These are phyloP conservation scores for Eristalis tenax DNA, from an alignment of 2,888 invertebrate genomes.

Conservation along the genomic window DNA sequence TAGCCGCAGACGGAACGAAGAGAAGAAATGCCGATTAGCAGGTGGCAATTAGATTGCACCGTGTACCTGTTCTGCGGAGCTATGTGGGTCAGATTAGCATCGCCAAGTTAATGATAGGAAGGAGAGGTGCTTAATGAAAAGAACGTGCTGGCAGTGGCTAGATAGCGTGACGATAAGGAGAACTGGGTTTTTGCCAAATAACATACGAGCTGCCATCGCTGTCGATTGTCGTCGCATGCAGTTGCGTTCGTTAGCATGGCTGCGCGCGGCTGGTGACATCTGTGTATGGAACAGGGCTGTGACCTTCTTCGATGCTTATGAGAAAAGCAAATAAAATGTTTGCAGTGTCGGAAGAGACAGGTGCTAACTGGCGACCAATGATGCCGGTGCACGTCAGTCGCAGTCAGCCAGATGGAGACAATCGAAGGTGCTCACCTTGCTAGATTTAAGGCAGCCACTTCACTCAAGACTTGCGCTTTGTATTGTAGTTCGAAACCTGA, in stretches of 20 bases:
- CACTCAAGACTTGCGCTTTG: too few species aligned
- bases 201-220: not conserved
- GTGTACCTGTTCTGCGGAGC: constrained; percentile 40
- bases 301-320: not conserved
- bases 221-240: not conserved
- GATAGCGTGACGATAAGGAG: constrained; percentile 60
- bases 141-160: constrained; percentile 46
- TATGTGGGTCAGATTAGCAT: constrained; percentile 68
- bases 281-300: not conserved
- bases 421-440: too few species aligned
- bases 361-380: not conserved
- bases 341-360: not conserved
- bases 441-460: too few species aligned
- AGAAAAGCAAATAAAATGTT: not conserved
- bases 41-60: constrained; percentile 60
- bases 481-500: too few species aligned
- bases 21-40: constrained; percentile 48
- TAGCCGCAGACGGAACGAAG: not conserved
- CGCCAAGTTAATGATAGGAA: constrained; percentile 63
- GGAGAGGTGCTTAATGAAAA: constrained; percentile 58
- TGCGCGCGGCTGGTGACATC: not conserved
- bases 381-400: not conserved
- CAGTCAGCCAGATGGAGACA: too few species aligned
- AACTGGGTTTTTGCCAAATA: constrained; percentile 49
- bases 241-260: not conserved